Percentiles rank a stretch among this genome's conserved stretches.
phyloP scores from a whole-genome alignment of 2,797 vertebrate genomes.

The Gallinago solitaria region DNA sequence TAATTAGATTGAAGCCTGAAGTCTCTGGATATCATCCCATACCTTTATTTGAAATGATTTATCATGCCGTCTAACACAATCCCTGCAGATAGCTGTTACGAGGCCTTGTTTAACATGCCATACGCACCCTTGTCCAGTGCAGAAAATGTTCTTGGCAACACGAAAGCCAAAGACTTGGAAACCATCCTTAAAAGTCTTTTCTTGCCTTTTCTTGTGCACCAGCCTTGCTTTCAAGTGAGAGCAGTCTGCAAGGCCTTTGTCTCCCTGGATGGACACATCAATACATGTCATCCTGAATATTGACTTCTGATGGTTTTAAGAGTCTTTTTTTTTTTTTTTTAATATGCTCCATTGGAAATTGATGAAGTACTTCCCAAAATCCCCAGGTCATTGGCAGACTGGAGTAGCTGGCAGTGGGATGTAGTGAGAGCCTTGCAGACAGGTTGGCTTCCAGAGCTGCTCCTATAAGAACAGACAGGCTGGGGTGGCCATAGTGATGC shows the following conservation, averaged over 20 bases:
- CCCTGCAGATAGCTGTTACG: background rate
- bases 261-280: background rate
- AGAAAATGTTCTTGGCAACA: background rate
- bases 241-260: background rate
- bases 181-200: background rate
- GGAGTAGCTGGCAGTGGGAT: background rate
- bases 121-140: background rate
- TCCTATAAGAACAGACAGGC: accelerated
- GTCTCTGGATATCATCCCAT: slow-evolving; percentile 48
- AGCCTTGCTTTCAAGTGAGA: background rate
- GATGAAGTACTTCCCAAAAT: background rate
- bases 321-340: background rate
- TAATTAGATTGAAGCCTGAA: slow-evolving; percentile 56
- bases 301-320: background rate
- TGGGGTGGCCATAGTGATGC: background rate
- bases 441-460: background rate
- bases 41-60: slow-evolving; percentile 64
- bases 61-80: slow-evolving; percentile 34
- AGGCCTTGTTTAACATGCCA: slow-evolving; percentile 28
- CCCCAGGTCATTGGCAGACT: background rate
- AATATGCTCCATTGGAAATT: background rate
- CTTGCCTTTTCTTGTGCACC: background rate
- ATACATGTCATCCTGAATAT: background rate
- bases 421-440: background rate
- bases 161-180: background rate